Evolutionary conservation across 2,797 vertebrate genomes (phyloP).

Genomic region (Fundulus diaphanus): DNA sequence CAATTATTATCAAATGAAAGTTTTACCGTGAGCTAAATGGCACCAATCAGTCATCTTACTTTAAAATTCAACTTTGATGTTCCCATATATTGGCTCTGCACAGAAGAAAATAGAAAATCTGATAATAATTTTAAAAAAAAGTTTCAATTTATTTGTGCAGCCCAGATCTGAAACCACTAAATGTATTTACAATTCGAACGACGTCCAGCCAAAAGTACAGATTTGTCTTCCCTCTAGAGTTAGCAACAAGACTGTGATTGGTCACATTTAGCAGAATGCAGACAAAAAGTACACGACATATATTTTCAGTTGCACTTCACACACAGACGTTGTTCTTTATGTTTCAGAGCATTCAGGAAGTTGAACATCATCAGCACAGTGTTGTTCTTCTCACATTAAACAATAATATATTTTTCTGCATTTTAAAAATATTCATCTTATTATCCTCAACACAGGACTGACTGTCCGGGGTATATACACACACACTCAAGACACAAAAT

Average conservation of each 20-base stretch:
- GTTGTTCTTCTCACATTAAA: constrained; percentile 77
- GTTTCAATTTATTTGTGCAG: constrained; percentile 14
- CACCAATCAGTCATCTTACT: constrained; percentile 59
- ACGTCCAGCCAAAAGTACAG: constrained; percentile 21
- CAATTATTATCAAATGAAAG: constrained; percentile 25
- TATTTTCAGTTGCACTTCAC: constrained; percentile 58
- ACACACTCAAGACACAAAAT: constrained; percentile 30
- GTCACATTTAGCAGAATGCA: constrained; percentile 68
- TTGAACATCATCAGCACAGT: constrained; percentile 82
- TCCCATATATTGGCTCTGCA: constrained; percentile 3
- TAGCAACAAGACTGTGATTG: constrained; percentile 49
- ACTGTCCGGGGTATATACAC: constrained; percentile 70
- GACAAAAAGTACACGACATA: constrained; percentile 64
- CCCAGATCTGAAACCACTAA: constrained; percentile 17
- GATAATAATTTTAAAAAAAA: neutral
- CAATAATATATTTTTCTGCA: constrained; percentile 73
- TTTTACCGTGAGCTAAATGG: constrained; percentile 52
- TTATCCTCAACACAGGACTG: constrained; percentile 76
- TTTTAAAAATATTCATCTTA: constrained; percentile 85
- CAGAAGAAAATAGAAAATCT: constrained; percentile 5
- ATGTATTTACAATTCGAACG: constrained; percentile 6
- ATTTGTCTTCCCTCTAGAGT: constrained; percentile 18
- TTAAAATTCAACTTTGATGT: constrained; percentile 14
- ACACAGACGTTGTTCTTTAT: constrained; percentile 70
- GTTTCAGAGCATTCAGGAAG: constrained; percentile 75